Evolutionary conservation across 2,797 vertebrate genomes (phyloP).

Genomic region (Acanthornis magna): DNA sequence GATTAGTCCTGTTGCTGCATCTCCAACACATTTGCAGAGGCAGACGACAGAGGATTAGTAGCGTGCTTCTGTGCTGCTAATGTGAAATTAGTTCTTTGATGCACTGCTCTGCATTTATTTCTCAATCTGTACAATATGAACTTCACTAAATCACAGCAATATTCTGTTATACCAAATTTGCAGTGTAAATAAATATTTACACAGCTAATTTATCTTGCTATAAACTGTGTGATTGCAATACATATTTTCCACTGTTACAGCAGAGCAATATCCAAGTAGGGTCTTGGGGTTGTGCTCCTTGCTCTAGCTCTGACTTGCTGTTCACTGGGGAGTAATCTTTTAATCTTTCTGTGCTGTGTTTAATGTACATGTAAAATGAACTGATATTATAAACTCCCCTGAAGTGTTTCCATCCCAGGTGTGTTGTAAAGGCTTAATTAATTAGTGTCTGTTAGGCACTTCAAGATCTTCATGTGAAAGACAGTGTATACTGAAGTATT

Average conservation of each 20-base stretch:
- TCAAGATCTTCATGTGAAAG: background rate
- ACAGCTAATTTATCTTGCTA: background rate
- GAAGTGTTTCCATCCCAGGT: slow-evolving; percentile 21
- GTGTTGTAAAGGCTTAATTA: slow-evolving; percentile 42
- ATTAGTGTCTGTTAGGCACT: background rate
- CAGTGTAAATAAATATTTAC: slow-evolving; percentile 5
- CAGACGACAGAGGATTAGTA: background rate
- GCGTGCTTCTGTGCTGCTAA: background rate
- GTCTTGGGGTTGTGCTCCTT: background rate
- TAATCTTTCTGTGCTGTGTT: slow-evolving; percentile 1
- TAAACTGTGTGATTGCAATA: background rate
- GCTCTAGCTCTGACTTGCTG: background rate
- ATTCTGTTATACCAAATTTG: background rate
- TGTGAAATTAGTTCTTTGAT: background rate
- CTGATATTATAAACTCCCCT: background rate
- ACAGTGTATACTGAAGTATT: background rate
- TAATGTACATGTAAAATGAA: slow-evolving; percentile 26
- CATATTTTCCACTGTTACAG: background rate
- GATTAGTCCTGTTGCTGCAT: background rate
- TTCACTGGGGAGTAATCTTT: background rate
- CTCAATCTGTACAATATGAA: background rate
- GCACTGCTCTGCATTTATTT: background rate
- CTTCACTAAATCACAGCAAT: background rate
- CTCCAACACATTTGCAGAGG: background rate
- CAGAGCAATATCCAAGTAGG: background rate